Conservation (phyloP, 2,113 vertebrate genomes). For the Corydoras maculifer region DNA sequence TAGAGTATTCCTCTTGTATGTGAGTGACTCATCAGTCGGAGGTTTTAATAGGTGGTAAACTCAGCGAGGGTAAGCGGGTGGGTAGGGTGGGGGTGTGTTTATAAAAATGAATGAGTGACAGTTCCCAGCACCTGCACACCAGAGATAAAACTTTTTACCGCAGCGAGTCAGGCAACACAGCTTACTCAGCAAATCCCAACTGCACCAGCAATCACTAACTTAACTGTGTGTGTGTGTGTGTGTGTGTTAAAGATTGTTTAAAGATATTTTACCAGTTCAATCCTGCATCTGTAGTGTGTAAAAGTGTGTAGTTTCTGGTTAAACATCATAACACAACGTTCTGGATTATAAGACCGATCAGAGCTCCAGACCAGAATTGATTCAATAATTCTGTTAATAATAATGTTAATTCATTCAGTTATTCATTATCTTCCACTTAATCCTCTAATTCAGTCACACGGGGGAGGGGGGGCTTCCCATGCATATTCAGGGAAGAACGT, state of each 20-base stretch:
- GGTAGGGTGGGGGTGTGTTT: constrained; percentile 34
- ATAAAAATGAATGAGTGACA: constrained; percentile 35
- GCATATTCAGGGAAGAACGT: too few relatives aligned
- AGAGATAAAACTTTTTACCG: constrained; percentile 36
- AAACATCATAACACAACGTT: too few relatives aligned
- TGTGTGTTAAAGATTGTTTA: background rate
- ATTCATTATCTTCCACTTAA: too few relatives aligned
- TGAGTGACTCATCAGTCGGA: constrained; percentile 3
- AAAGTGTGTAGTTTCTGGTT: too few relatives aligned
- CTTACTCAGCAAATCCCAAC: constrained; percentile 31
- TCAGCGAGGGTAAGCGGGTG: constrained; percentile 27
- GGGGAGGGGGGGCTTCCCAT: too few relatives aligned
- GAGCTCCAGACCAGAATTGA: too few relatives aligned
- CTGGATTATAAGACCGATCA: too few relatives aligned
- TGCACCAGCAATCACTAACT: constrained; percentile 11
- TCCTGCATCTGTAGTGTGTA: too few relatives aligned
- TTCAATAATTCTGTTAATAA: too few relatives aligned
- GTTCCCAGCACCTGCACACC: constrained; percentile 35
- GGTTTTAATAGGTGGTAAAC: constrained; percentile 24
- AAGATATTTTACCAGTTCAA: background rate
- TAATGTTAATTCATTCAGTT: too few relatives aligned
- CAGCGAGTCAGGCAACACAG: constrained; percentile 18
- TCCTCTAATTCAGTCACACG: too few relatives aligned
- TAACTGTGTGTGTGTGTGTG: background rate
- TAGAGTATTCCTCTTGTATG: too few relatives aligned